Evolutionary conservation across 2,113 vertebrate genomes (phyloP).

Genomic region (Myxocyprinus asiaticus): DNA sequence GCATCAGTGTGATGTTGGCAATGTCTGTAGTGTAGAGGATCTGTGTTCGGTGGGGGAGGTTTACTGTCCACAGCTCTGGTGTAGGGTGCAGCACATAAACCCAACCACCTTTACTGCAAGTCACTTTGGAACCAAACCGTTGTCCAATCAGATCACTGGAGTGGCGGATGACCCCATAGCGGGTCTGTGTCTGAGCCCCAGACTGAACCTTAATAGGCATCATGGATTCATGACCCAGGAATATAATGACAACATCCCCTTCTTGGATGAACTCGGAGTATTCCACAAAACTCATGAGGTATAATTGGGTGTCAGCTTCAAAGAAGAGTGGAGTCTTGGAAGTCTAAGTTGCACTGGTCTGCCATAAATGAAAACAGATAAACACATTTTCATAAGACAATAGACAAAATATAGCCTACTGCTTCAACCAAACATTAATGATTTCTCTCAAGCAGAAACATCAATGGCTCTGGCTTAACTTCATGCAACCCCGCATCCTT

Average conservation of each 20-base stretch:
- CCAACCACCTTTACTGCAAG: slow-evolving; percentile 95
- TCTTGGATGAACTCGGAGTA: slow-evolving; percentile 87
- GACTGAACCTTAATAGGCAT: slow-evolving; percentile 88
- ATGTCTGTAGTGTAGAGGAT: slow-evolving; percentile 98
- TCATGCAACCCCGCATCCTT: no score
- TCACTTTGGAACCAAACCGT: slow-evolving; percentile 91
- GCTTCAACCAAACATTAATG: no score
- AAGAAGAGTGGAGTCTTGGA: neutral
- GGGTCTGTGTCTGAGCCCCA: slow-evolving; percentile 90
- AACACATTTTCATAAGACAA: neutral
- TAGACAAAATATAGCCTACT: neutral
- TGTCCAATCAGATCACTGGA: slow-evolving; percentile 90
- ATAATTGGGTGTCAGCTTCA: neutral
- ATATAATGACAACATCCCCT: slow-evolving; percentile 91
- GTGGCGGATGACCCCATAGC: slow-evolving; percentile 91
- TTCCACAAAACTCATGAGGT: slow-evolving; percentile 89
- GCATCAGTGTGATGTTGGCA: slow-evolving; percentile 93
- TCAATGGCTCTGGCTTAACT: no score
- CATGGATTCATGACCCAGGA: slow-evolving; percentile 88
- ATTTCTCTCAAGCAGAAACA: no score
- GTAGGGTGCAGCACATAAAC: slow-evolving; percentile 95
- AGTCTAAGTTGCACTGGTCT: neutral
- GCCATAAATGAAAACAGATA: neutral
- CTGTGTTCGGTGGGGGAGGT: slow-evolving; percentile 93
- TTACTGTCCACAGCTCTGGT: slow-evolving; percentile 93